Evolutionary conservation across 2,888 invertebrate genomes (phyloP), one percentile per base, ranked within the genome.

Genomic region (Lasiommata megera): DNA sequence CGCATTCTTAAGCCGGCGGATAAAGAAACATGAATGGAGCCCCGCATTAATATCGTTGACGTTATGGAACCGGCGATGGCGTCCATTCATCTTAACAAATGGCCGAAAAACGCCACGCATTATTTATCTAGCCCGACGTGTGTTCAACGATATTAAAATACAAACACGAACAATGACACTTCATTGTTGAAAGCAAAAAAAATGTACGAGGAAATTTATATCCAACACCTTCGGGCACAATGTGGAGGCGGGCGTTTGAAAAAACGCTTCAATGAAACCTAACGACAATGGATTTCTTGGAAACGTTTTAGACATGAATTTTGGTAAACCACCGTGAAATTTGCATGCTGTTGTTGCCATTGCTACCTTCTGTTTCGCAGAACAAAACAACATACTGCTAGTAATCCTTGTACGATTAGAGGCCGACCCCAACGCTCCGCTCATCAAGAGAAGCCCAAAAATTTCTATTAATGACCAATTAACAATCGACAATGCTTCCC

Each of bases 91-190:
- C 67, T 69, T 70, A 76, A 82, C 75, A 80, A 82, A 81, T 73
- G 70, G 70, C 67, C 67, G 70, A 76, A 80, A 82, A 83, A 83
- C 76, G 70, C 68, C 72, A 64, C 73, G 71, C 76, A 78, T 87
- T 86, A 87, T 88, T 88, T 87, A 87, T 88, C 82, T 82, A 80
- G 77, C 75, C 77, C 76, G 73, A 81, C 85, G 80, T 83, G 78
- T 82, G 80, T 83, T 78, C 77, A 72, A 73, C 70, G 66, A 72
- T 84, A 87, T 89, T 88, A 88, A 86, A 88, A 87, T 88, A 88
- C 85, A 85, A 86, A 88, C 77, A 78, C 76, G 76, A 77, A 88
- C 86, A 88, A 85, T 83, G 79, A 80, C 76, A 77, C 76, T 77
- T 78, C 76, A 79, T 86, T 88, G 86, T 86, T 79, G 76, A 76